Base-by-base conservation (phyloP, 2,888 invertebrate species). In the Panorpa germanica region DNA sequence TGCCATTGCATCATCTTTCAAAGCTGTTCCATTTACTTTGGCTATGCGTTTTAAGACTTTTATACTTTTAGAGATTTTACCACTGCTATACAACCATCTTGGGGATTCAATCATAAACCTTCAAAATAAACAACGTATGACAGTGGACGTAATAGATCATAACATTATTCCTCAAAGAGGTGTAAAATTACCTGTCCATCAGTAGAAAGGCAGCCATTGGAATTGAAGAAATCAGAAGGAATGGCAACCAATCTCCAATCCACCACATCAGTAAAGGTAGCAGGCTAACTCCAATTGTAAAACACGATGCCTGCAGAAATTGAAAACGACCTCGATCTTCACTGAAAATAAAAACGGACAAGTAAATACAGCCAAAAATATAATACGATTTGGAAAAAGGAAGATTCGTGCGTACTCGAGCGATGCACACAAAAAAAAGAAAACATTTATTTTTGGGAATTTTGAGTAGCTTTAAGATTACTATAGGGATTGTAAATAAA, bases 71-170 rank as follows among this genome's bases (percentile, higher is more conserved):
- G 52, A 47, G 23, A 55, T 51, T 37, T 58, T 58, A 21, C 59
- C 60, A 42, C 58, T 57, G 36, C 60, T 56, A 47, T 62, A 63
- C 39, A 69, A 53, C 70, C 70, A 70, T 35, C 68, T 56, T 3
- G 70, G 70, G 25, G 70, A 70, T 53, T 70, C 70, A 36, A 69
- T 62, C 43, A 68, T 53, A 41, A 56, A 60, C 48, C 69, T 70
- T 41, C 4, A 37, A 41, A 35, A 35, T 29, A 30, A 15, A 13
- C 17, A 5, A 26, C 10, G 29, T 10, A n/a, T n/a, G n/a, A n/a
- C n/a, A n/a, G n/a, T n/a, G n/a, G n/a, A n/a, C n/a, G n/a, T n/a
- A n/a, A n/a, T n/a, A n/a, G n/a, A n/a, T n/a, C n/a, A n/a, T n/a
- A n/a, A n/a, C n/a, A n/a, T n/a, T n/a, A n/a, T n/a, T n/a, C n/a